A percentile compares a stretch with the other conserved stretches of the same genome.
Evolutionary conservation across 2,113 vertebrate genomes (phyloP).

Genomic region (Atherinomorus stipes): DNA sequence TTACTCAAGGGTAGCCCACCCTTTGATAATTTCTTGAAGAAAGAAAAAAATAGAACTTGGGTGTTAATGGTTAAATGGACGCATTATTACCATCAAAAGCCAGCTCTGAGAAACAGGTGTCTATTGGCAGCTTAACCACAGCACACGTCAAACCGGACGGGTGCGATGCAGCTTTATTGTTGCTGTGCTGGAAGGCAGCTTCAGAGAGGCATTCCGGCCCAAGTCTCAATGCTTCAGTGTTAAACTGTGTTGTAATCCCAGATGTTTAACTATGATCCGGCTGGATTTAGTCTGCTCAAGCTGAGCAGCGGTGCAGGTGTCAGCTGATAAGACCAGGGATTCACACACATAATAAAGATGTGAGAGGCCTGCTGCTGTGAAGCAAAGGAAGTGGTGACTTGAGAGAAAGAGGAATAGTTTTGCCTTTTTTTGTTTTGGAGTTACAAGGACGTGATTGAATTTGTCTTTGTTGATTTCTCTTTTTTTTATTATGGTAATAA

Average conservation of each 20-base stretch:
- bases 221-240: constrained; percentile 44
- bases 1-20: neutral
- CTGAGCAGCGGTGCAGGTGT: constrained; percentile 61
- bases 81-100: constrained; percentile 46
- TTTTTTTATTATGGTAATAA: neutral
- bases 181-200: constrained; percentile 36
- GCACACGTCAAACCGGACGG: constrained; percentile 32
- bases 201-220: constrained; percentile 30
- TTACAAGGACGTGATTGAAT: neutral
- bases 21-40: constrained; percentile 43
- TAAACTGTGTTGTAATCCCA: constrained; percentile 68
- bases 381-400: neutral
- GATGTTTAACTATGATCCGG: constrained; percentile 61
- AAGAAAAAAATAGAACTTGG: neutral
- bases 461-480: neutral
- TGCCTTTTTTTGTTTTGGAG: neutral
- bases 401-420: neutral
- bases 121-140: constrained; percentile 39
- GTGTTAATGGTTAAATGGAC: constrained; percentile 19
- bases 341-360: constrained; percentile 55
- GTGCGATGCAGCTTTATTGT: constrained; percentile 41
- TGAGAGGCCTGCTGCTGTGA: neutral
- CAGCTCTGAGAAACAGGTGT: constrained; percentile 52
- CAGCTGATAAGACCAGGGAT: constrained; percentile 62
- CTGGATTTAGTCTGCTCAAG: constrained; percentile 60